Conservation (phyloP, 2,113 vertebrate genomes). For the Polypterus bichir region DNA sequence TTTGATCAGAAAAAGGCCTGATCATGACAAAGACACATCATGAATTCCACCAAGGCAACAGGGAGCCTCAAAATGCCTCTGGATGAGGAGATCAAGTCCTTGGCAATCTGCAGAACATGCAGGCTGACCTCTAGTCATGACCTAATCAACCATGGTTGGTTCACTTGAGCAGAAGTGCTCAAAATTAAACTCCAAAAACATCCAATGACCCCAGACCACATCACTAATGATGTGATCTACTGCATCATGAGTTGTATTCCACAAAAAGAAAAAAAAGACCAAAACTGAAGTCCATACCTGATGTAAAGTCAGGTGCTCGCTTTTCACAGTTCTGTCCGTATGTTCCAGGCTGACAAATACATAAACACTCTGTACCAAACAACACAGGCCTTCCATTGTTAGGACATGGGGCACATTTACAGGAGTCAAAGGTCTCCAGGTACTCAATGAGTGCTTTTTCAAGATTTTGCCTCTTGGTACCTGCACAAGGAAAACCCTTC, state of each 20-base stretch:
- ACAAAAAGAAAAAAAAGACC: background rate
- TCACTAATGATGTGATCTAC: background rate
- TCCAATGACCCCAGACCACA: background rate
- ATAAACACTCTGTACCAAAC: conserved; percentile 63
- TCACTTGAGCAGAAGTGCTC: background rate
- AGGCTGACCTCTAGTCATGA: too few relatives aligned
- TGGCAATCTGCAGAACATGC: too few relatives aligned
- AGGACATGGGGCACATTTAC: conserved; percentile 67
- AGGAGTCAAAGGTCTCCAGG: conserved; percentile 56
- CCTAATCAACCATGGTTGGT: background rate
- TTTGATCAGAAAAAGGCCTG: too few relatives aligned
- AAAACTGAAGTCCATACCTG: conserved; percentile 41
- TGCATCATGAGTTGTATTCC: background rate
- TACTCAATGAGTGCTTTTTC: conserved; percentile 61
- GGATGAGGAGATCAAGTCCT: too few relatives aligned
- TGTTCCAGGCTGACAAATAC: conserved; percentile 71
- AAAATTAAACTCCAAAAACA: background rate
- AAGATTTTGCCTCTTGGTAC: conserved; percentile 67
- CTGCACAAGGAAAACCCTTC: conserved; percentile 62
- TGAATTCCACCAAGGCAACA: too few relatives aligned
- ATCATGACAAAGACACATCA: too few relatives aligned
- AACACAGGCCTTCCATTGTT: conserved; percentile 62
- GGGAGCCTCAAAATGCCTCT: too few relatives aligned
- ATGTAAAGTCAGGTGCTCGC: conserved; percentile 49
- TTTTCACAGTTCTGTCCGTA: conserved; percentile 65